These are phyloP conservation scores for Limosa lapponica DNA, from an alignment of 2,797 vertebrate species.

Conservation along the genomic window DNA sequence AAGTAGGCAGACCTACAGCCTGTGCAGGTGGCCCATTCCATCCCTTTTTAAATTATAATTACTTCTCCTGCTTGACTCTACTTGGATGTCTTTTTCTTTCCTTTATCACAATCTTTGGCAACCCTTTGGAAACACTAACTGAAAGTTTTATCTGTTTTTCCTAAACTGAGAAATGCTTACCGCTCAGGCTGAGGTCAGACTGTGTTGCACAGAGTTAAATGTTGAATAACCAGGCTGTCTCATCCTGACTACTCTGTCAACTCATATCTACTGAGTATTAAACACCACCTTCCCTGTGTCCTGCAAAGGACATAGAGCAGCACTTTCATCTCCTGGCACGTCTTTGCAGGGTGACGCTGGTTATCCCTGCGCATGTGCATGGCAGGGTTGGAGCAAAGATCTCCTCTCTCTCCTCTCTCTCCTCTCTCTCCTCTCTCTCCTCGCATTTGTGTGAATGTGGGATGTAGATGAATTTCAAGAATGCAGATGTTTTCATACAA, in stretches of 20 bases:
- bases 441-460: background rate
- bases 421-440: background rate
- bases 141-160: background rate
- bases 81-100: background rate
- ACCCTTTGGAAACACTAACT: background rate
- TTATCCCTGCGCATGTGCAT: fast-evolving
- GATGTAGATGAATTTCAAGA: background rate
- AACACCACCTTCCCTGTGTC: background rate
- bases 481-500: background rate
- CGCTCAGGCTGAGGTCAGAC: background rate
- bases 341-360: background rate
- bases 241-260: background rate
- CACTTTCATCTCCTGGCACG: background rate
- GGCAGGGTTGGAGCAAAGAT: background rate
- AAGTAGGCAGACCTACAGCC: background rate
- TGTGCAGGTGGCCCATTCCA: background rate
- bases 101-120: background rate
- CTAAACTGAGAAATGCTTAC: background rate
- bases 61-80: background rate
- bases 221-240: background rate
- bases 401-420: background rate
- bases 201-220: background rate
- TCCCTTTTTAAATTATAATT: background rate
- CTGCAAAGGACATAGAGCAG: background rate
- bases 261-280: background rate